Evolutionary conservation across 2,888 invertebrate species (phyloP), one percentile per base, ranked within the genome.

Genomic region (Sipha maydis): DNA sequence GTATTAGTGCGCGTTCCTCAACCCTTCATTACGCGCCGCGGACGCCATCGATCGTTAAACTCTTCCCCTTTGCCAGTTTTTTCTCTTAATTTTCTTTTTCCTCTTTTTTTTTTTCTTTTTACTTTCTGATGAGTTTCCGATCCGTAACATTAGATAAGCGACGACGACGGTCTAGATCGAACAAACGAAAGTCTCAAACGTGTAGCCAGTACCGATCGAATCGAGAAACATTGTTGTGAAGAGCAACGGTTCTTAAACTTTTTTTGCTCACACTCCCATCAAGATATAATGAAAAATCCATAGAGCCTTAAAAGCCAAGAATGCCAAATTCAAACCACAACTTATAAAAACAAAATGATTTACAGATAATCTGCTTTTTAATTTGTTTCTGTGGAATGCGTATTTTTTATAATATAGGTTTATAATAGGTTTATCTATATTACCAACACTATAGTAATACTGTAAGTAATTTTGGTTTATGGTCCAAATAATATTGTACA

Each of bases 41-140:
- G 78, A 31, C 56, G 31, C 21, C 25, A 25, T 25, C 61, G 61
- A 61, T 78, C 54, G 31, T 78, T 78, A 78, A 54, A 78, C 78
- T 78, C 54, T n/a, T 9, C 21, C 25, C 56, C 31, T 31, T 56
- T 56, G 21, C 25, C 21, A 7, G 61, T 41, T 19, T 78, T 31
- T 78, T 54, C 31, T 78, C 28, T 56, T 54, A 31, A 48, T 14
- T 48, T 2, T 11, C 11, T 48, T 7, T 48, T 48, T 48, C 14
- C 48, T 1, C 14, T 31, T 54, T 54, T 54, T 31, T 28, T 4
- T 14, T 41, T n/a, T 77, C 8, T 61, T 21, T 21, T 61, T 9
- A 7, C 9, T 61, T 25, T 21, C 61, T 61, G 61, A 9, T 21
- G 61, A 2, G 14, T 14, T 14, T 48, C 8, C 25, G 61, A 25